Base-by-base conservation (phyloP, 2,888 invertebrate species). In the Nomada hirtipes region DNA sequence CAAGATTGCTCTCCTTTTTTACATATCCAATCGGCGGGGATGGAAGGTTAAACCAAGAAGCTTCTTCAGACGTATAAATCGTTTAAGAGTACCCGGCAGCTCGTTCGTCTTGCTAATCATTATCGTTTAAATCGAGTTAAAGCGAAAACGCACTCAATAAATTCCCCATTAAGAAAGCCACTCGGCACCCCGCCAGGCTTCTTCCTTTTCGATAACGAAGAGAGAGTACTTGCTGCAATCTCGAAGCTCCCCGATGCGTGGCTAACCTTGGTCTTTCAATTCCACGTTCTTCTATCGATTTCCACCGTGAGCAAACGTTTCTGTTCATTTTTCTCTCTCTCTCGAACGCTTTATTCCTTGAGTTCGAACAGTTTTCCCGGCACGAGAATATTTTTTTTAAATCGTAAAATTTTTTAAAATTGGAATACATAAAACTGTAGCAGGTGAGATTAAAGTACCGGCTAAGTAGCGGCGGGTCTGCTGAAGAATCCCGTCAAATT, bases 251-350 rank as follows among this genome's bases (percentile, higher is more conserved):
- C 63, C 67, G 55, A 84, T 77, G 76, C 77, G 84, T 79, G 72
- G 76, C 85, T 78, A 83, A 85, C 83, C 57, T 86, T 61, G 80
- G 68, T 76, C 80, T 68, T 70, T 23, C 65, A 52, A 70, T 83
- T 75, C 77, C 63, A 23, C n/a, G 68, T 53, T 55, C 55, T 47
- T 76, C 47, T 42, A 76, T 84, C 70, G 77, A 72, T 75, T 76
- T 67, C 53, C 44, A 52, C 7, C 47, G 42, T 20, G 20, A 23
- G 18, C n/a, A n/a, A n/a, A 42, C 36, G 57, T 65, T 50, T 11
- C 55, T 36, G 13, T 59, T 59, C 23, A 36, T 29, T 60, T 29
- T 18, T 18, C 2, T 18, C 23, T 18, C 52, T 15, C 44, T 44
- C 2, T 10, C 47, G 47, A 47, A 47, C 10, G 47, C 10, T 47